Percentiles rank a stretch among this genome's conserved stretches.
Conservation (phyloP, 2,797 vertebrate genomes). For the Danio albolineatus region DNA sequence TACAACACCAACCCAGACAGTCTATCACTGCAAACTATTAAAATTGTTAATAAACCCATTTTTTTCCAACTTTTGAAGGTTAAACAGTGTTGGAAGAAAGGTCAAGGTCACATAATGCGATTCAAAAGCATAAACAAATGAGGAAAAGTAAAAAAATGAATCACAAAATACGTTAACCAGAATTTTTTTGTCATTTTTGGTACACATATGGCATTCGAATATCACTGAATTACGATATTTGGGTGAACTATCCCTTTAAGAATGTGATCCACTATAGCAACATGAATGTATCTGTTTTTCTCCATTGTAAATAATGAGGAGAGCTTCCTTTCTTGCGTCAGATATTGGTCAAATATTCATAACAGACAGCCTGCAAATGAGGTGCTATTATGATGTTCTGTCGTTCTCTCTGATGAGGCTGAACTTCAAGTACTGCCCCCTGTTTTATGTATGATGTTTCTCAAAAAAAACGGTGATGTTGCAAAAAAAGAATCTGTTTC, state of each 20-base stretch:
- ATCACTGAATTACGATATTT: too few relatives aligned
- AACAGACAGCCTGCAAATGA: slow-evolving; percentile 45
- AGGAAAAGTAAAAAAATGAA: too few relatives aligned
- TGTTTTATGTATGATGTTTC: slow-evolving; percentile 39
- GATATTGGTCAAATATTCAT: slow-evolving; percentile 32
- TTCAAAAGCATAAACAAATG: too few relatives aligned
- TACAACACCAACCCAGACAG: too few relatives aligned
- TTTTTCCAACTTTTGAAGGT: too few relatives aligned
- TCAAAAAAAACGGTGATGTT: slow-evolving; percentile 25
- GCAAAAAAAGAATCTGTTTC: slow-evolving; percentile 3
- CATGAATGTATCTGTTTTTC: slow-evolving; percentile 46
- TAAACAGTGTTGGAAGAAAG: too few relatives aligned
- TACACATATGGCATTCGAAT: too few relatives aligned
- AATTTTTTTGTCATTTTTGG: too few relatives aligned
- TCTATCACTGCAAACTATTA: too few relatives aligned
- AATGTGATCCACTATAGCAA: slow-evolving; percentile 42
- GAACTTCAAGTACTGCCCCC: slow-evolving; percentile 32
- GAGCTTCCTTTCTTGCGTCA: slow-evolving; percentile 55
- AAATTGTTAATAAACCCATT: too few relatives aligned
- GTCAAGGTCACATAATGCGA: too few relatives aligned
- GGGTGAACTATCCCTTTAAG: not conserved
- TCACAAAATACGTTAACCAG: too few relatives aligned
- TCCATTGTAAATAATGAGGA: slow-evolving; percentile 54
- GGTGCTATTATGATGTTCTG: slow-evolving; percentile 54
- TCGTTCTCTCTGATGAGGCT: slow-evolving; percentile 36